These are phyloP conservation scores for Hipparchia sbordonii DNA, from an alignment of 2,888 invertebrate genomes.

Conservation along the genomic window DNA sequence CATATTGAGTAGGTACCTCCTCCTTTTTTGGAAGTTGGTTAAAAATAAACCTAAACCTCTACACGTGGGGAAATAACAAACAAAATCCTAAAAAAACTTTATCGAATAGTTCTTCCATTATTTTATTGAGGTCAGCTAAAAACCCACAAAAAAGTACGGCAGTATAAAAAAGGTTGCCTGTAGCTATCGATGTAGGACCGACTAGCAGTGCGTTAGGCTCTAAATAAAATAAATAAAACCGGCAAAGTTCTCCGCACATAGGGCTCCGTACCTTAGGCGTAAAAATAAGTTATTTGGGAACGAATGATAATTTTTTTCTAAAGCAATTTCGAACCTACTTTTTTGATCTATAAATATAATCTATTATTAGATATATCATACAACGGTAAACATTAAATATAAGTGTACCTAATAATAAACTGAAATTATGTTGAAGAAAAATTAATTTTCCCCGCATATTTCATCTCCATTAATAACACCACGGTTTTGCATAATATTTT, in stretches of 20 bases:
- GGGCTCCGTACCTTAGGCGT: too few species aligned
- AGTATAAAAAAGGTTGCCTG: not conserved
- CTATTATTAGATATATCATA: too few species aligned
- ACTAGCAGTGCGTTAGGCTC: not conserved
- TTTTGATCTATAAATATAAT: too few species aligned
- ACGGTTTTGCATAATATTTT: conserved; percentile 22
- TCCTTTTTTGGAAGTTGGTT: too few species aligned
- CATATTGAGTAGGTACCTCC: too few species aligned
- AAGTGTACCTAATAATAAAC: not conserved
- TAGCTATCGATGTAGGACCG: conserved; percentile 1
- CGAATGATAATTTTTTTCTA: too few species aligned
- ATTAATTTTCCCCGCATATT: conserved; percentile 14
- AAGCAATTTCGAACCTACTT: too few species aligned
- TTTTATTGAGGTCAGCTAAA: conserved; percentile 5
- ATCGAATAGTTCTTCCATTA: conserved; percentile 12
- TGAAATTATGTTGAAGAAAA: not conserved
- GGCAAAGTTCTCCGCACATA: not conserved
- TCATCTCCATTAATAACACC: conserved; percentile 12
- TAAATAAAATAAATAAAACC: not conserved
- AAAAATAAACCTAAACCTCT: not conserved
- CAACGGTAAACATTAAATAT: too few species aligned
- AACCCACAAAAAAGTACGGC: conserved; percentile 7
- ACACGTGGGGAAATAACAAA: conserved; percentile 11
- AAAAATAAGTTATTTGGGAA: too few species aligned
- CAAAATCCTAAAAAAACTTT: conserved; percentile 5